Evolutionary conservation across 2,797 vertebrate genomes (phyloP).

Genomic region (Diplodus puntazzo): DNA sequence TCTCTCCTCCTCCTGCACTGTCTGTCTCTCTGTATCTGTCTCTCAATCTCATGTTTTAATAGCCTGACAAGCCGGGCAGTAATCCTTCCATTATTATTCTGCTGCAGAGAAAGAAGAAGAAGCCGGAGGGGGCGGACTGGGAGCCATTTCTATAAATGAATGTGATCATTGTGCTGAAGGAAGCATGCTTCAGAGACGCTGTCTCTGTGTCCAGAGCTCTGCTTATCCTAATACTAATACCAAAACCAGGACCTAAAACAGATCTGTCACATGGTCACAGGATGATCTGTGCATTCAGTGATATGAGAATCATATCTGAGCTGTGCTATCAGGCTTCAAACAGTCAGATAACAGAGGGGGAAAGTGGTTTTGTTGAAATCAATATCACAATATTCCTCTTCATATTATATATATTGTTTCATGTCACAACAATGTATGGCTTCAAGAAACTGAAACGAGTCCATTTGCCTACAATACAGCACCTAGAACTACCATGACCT

Average conservation of each 20-base stretch:
- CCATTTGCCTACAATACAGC: too few relatives aligned
- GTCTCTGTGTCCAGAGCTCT: conserved; percentile 42
- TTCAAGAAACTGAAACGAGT: too few relatives aligned
- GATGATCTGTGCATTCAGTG: neutral
- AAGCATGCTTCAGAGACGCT: conserved; percentile 34
- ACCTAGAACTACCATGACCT: too few relatives aligned
- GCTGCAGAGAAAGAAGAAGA: conserved; percentile 38
- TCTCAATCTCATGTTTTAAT: conserved; percentile 70
- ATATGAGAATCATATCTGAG: neutral
- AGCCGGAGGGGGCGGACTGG: conserved; percentile 44
- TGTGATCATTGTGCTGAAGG: conserved; percentile 68
- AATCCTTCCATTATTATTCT: conserved; percentile 73
- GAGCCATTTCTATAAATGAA: conserved; percentile 66
- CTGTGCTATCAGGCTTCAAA: neutral
- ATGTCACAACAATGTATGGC: too few relatives aligned
- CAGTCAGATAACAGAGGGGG: neutral
- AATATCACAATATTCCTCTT: neutral
- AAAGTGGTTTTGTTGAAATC: neutral
- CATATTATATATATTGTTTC: neutral
- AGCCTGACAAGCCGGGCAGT: conserved; percentile 66
- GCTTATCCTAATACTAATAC: conserved; percentile 23
- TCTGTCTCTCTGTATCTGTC: conserved; percentile 55
- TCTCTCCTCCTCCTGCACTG: conserved; percentile 4
- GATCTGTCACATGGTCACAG: conserved; percentile 15
- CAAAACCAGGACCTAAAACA: conserved; percentile 13